phyloP scores from a whole-genome alignment of 2,797 vertebrate species.

The Pelobates cultripes region DNA sequence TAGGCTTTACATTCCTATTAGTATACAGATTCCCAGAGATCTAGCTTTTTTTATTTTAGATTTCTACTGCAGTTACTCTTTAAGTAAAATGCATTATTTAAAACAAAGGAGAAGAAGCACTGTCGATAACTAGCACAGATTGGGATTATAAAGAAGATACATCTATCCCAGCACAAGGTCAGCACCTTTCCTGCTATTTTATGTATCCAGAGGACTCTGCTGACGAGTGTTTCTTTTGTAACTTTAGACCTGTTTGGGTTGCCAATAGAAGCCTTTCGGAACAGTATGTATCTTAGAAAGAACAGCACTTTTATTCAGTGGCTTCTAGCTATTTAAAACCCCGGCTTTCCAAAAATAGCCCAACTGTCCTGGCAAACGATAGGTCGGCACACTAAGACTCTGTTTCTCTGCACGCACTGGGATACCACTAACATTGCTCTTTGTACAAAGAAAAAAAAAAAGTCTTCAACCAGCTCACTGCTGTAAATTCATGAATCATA shows the following conservation, averaged over 20 bases:
- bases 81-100: no score
- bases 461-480: background rate
- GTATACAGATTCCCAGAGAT: no score
- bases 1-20: no score
- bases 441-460: background rate
- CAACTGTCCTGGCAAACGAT: slow-evolving; percentile 39
- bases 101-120: no score
- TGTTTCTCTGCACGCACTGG: slow-evolving; percentile 27
- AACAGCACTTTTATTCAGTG: slow-evolving; percentile 47
- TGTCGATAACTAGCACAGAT: background rate
- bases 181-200: background rate
- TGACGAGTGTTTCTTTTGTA: slow-evolving; percentile 33
- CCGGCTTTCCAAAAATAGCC: slow-evolving; percentile 44
- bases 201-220: slow-evolving; percentile 3
- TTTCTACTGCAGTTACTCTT: no score
- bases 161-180: slow-evolving; percentile 3
- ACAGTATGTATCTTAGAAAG: slow-evolving; percentile 31
- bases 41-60: no score
- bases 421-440: background rate
- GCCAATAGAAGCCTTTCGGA: slow-evolving; percentile 33
- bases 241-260: slow-evolving; percentile 30
- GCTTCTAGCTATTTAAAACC: slow-evolving; percentile 43
- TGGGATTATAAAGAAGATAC: background rate
- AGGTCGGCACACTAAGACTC: slow-evolving; percentile 37
- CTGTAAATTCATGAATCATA: background rate